Conservation (phyloP, 2,113 vertebrate species). For the Hypanus sabinus region DNA sequence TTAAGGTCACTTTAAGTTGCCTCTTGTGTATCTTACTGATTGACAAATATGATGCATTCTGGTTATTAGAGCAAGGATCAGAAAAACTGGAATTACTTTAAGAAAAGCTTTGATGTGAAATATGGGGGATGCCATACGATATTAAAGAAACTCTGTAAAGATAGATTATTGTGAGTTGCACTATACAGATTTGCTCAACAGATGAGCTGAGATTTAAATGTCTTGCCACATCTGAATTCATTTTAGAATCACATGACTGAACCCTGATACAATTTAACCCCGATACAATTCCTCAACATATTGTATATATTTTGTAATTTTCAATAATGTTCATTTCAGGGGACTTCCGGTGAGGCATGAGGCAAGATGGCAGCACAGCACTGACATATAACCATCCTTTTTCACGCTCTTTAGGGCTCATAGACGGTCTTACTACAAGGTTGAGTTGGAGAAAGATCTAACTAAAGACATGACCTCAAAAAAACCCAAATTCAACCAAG, state of each 20-base stretch:
- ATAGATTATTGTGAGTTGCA: background rate
- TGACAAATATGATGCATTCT: background rate
- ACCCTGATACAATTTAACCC: background rate
- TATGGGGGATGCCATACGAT: background rate
- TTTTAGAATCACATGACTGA: background rate
- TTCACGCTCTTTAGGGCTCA: too few relatives aligned
- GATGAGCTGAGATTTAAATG: background rate
- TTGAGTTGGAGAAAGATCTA: too few relatives aligned
- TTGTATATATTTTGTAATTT: background rate
- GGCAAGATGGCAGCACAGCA: too few relatives aligned
- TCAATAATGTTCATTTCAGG: background rate
- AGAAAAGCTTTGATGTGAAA: background rate
- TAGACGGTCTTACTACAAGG: too few relatives aligned
- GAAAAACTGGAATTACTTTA: background rate
- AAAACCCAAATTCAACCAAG: too few relatives aligned
- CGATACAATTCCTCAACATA: background rate
- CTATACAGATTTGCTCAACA: background rate
- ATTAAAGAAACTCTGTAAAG: background rate
- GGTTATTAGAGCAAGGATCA: background rate
- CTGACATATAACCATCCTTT: too few relatives aligned
- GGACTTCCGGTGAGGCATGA: too few relatives aligned
- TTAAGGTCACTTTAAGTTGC: too few relatives aligned
- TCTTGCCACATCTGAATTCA: background rate
- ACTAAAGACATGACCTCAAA: too few relatives aligned
- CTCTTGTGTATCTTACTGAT: too few relatives aligned